Evolutionary conservation across 2,113 vertebrate species (phyloP).

Genomic region (Motacilla alba): DNA sequence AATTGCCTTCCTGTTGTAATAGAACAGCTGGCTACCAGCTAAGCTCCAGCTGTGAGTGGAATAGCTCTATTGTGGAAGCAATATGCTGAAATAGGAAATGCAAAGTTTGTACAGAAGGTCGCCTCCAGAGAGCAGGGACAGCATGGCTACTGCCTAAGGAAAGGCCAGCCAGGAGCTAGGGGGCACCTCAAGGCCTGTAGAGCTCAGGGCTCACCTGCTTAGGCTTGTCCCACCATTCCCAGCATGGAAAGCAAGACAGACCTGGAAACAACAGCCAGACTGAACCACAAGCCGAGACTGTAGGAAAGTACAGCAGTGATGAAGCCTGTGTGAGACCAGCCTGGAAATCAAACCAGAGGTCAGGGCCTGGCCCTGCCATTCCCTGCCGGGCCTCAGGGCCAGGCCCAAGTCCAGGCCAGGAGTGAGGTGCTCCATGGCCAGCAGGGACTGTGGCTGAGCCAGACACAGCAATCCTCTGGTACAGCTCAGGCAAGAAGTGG

Average conservation of each 20-base stretch:
- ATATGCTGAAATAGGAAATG: background rate
- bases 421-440: rapidly evolving
- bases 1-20: background rate
- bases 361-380: background rate
- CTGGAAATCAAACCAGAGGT: background rate
- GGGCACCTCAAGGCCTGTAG: background rate
- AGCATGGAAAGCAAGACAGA: background rate
- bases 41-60: background rate
- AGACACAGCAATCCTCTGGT: rapidly evolving
- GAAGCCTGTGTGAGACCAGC: background rate
- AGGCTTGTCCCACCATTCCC: background rate
- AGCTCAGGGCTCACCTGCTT: background rate
- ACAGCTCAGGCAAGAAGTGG: rapidly evolving
- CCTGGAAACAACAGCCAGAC: background rate
- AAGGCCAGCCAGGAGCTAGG: background rate
- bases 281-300: rapidly evolving
- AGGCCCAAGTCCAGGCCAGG: rapidly evolving
- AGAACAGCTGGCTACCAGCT: background rate
- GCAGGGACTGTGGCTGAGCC: rapidly evolving
- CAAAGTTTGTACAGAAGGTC: background rate
- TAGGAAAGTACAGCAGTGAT: rapidly evolving
- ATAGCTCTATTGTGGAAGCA: background rate
- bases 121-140: background rate
- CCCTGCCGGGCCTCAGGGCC: rapidly evolving
- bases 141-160: background rate